Percentiles rank a stretch among this genome's conserved stretches.
phyloP scores from a whole-genome alignment of 2,113 vertebrate species.

The Rattus norvegicus region GRCr8 NC_086032.1:42866501-42867000 shows the following conservation, averaged over 20 bases:
- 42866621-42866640: background rate
- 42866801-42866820: background rate
- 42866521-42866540: background rate
- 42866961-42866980: background rate
- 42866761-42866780: background rate
- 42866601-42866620: background rate
- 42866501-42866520: background rate
- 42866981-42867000: background rate
- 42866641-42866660: background rate
- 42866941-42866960: background rate
- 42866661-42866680: background rate
- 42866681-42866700: background rate
- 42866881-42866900: background rate
- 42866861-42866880: background rate
- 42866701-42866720: background rate
- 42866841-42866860: background rate
- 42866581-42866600: background rate
- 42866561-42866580: too few relatives aligned
- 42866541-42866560: background rate
- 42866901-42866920: background rate
- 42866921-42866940: background rate
- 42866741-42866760: background rate
- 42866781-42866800: background rate
- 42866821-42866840: background rate
- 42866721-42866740: background rate